Evolutionary conservation across 2,888 invertebrate genomes (phyloP).

Genomic region (Tetragonula carbonaria): DNA sequence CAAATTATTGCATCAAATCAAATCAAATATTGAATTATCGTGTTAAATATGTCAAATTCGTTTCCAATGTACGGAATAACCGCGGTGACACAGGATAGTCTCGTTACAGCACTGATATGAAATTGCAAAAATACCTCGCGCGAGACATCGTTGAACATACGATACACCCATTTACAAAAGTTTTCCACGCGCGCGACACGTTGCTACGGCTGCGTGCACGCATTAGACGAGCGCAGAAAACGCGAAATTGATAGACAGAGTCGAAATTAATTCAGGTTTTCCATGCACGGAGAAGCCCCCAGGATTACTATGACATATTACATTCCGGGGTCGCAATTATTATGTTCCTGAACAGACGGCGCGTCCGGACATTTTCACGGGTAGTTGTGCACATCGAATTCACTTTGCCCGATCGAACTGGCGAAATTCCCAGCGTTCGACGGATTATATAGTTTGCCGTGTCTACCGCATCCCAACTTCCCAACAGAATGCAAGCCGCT

Average conservation of each 20-base stretch:
- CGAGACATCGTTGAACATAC: not conserved
- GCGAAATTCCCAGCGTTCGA: conserved; percentile 52
- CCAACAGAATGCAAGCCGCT: conserved; percentile 33
- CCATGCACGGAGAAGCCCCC: not conserved
- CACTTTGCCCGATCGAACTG: conserved; percentile 61
- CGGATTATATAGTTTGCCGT: conserved; percentile 53
- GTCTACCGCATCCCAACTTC: conserved; percentile 55
- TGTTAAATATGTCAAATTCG: no score
- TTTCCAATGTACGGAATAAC: not conserved
- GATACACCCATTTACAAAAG: not conserved
- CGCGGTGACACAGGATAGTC: not conserved
- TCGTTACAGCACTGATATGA: not conserved
- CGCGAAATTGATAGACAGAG: not conserved
- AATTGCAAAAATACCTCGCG: not conserved
- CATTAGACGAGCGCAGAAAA: conserved; percentile 6
- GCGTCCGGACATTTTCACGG: conserved; percentile 42
- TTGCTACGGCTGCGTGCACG: no score
- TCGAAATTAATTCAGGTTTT: conserved; percentile 19
- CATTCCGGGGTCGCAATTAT: conserved; percentile 40
- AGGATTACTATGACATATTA: conserved; percentile 44
- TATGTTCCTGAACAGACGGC: conserved; percentile 34
- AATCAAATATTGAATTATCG: no score
- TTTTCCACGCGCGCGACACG: no score
- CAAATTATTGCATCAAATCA: no score
- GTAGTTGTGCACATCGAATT: conserved; percentile 62